phyloP scores from a whole-genome alignment of 1,140 invertebrate species.

The Oncopodura yosiiana region DNA sequence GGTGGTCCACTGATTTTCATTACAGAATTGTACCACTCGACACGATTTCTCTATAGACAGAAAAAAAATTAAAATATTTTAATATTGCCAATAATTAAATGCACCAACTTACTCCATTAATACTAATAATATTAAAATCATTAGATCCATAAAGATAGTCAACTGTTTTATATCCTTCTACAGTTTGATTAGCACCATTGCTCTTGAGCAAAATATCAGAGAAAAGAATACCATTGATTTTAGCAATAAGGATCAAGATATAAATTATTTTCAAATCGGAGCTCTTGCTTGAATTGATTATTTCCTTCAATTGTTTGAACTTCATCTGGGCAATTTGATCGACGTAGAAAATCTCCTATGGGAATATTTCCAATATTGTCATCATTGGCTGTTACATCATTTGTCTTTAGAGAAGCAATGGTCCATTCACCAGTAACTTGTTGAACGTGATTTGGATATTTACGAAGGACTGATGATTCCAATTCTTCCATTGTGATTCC shows the following conservation, averaged over 20 bases:
- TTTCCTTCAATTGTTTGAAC: background rate
- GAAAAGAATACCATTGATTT: slow-evolving; percentile 10
- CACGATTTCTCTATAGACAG: background rate
- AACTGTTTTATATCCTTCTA: slow-evolving; percentile 9
- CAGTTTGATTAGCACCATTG: background rate
- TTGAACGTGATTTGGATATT: background rate
- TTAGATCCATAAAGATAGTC: background rate
- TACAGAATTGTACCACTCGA: slow-evolving; percentile 4
- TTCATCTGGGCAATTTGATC: background rate
- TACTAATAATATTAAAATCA: background rate
- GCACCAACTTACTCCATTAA: slow-evolving; percentile 10
- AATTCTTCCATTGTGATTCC: background rate
- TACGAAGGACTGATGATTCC: background rate
- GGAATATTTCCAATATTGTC: background rate
- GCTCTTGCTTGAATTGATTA: background rate
- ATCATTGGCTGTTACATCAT: background rate
- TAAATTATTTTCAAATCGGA: background rate
- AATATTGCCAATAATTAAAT: background rate
- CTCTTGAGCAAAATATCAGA: slow-evolving; percentile 11
- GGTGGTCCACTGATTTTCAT: background rate
- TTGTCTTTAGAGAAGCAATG: background rate
- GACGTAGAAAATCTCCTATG: background rate
- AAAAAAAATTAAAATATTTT: background rate
- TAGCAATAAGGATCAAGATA: background rate
- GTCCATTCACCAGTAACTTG: slow-evolving; percentile 7